Conservation (phyloP, 2,113 vertebrate species). For the Engystomops pustulosus region DNA sequence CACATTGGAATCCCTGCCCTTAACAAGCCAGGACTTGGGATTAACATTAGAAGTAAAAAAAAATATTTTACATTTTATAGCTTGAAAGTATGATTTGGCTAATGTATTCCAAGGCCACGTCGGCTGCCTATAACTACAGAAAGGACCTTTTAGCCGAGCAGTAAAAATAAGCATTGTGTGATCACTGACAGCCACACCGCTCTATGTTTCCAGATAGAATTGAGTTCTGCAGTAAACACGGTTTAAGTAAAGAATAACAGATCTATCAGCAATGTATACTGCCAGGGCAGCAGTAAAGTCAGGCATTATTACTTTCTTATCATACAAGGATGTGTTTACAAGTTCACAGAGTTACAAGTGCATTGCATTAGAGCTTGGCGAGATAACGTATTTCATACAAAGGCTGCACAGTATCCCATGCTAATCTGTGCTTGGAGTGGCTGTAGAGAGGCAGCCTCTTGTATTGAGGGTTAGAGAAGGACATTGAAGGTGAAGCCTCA, state of each 20-base stretch:
- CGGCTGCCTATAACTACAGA: constrained; percentile 18
- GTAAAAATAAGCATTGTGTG: constrained; percentile 30
- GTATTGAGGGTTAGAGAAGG: constrained; percentile 37
- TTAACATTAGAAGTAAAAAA: neutral
- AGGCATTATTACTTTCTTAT: constrained; percentile 57
- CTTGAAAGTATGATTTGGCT: too few relatives aligned
- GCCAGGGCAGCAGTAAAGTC: constrained; percentile 48
- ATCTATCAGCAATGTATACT: constrained; percentile 50
- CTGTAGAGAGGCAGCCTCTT: constrained; percentile 49
- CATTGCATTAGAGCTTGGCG: constrained; percentile 52
- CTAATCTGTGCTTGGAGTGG: constrained; percentile 52
- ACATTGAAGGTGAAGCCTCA: constrained; percentile 44
- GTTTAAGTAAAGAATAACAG: constrained; percentile 48
- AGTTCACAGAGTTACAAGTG: constrained; percentile 57
- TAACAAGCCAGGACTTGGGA: neutral
- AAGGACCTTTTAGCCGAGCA: constrained; percentile 33
- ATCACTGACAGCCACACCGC: constrained; percentile 15
- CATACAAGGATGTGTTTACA: constrained; percentile 58
- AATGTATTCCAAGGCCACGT: constrained; percentile 6
- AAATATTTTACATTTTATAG: too few relatives aligned
- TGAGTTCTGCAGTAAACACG: constrained; percentile 18
- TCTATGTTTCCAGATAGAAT: constrained; percentile 16
- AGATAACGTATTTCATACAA: constrained; percentile 53
- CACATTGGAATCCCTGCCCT: neutral
- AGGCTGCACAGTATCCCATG: constrained; percentile 38